These are phyloP conservation scores for Indicator indicator DNA, from an alignment of 2,113 vertebrate species.

Conservation along the genomic window DNA sequence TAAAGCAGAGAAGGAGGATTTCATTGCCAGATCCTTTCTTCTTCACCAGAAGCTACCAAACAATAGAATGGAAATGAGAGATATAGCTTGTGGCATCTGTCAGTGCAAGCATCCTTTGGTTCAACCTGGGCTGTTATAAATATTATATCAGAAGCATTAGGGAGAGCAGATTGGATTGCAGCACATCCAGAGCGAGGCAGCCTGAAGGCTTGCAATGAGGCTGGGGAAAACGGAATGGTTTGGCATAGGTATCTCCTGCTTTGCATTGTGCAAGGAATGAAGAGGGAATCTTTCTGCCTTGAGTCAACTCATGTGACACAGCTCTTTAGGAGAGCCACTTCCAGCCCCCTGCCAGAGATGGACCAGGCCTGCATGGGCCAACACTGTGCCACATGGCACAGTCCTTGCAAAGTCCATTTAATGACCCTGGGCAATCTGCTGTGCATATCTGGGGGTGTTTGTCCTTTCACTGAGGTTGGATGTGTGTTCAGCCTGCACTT, in stretches of 20 bases:
- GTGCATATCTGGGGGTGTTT: neutral
- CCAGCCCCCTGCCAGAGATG: neutral
- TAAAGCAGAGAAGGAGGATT: slow-evolving; percentile 14
- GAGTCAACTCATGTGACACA: neutral
- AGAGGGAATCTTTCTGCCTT: neutral
- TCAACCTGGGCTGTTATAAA: slow-evolving; percentile 61
- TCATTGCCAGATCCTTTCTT: slow-evolving; percentile 45
- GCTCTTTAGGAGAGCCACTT: neutral
- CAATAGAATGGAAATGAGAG: slow-evolving; percentile 56
- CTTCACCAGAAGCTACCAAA: slow-evolving; percentile 61
- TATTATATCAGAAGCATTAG: slow-evolving; percentile 71
- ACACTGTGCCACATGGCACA: accelerated
- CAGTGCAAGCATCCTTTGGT: slow-evolving; percentile 49
- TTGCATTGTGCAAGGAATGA: neutral
- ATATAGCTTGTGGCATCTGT: slow-evolving; percentile 54
- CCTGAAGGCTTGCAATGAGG: slow-evolving; percentile 56
- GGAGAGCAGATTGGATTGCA: slow-evolving; percentile 65
- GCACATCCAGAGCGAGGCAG: slow-evolving; percentile 48
- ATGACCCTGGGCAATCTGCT: neutral
- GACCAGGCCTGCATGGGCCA: accelerated
- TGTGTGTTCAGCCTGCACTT: neutral
- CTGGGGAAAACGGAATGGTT: slow-evolving; percentile 29
- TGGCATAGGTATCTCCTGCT: slow-evolving; percentile 37
- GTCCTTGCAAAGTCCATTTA: neutral
- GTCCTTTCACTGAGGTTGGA: neutral